Evolutionary conservation across 1,140 invertebrate genomes (phyloP).

Genomic region (Calephelis nemesis): DNA sequence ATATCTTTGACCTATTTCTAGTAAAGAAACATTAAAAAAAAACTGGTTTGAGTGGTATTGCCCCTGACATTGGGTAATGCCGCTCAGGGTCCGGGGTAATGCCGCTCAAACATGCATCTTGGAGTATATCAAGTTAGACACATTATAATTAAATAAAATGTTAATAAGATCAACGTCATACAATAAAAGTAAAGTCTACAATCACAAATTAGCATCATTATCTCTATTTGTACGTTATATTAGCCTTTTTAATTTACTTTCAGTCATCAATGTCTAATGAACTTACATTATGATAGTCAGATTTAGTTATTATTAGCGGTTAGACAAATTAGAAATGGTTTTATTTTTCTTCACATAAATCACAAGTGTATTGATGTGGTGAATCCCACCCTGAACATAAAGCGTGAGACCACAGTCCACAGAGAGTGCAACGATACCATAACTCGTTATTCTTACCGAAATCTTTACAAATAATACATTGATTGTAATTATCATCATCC

Average conservation of each 20-base stretch:
- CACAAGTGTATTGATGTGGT: too few species aligned
- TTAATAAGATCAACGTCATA: conserved; percentile 31
- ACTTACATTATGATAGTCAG: conserved; percentile 26
- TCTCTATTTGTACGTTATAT: conserved; percentile 24
- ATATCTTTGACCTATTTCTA: conserved; percentile 28
- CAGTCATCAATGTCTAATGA: conserved; percentile 26
- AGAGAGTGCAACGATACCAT: conserved; percentile 44
- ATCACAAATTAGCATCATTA: conserved; percentile 30
- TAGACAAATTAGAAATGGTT: conserved; percentile 38
- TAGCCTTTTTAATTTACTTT: conserved; percentile 21
- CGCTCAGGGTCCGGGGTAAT: conserved; percentile 32
- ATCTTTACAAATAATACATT: conserved; percentile 42
- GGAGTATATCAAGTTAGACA: conserved; percentile 34
- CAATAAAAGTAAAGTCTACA: conserved; percentile 30
- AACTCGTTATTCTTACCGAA: conserved; percentile 45
- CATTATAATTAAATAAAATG: conserved; percentile 36
- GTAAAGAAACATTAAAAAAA: conserved; percentile 28
- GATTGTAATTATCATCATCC: conserved; percentile 39
- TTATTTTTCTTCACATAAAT: conserved; percentile 38
- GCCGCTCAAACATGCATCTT: conserved; percentile 38
- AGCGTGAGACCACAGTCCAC: conserved; percentile 46
- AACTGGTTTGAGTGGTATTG: conserved; percentile 22
- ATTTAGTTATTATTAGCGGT: conserved; percentile 21
- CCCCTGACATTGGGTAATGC: conserved; percentile 28
- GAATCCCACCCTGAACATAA: conserved; percentile 41